Evolutionary conservation across 2,797 vertebrate species (phyloP), one percentile per base, ranked within the genome.

Genomic region (Periophthalmus magnuspinnatus): DNA sequence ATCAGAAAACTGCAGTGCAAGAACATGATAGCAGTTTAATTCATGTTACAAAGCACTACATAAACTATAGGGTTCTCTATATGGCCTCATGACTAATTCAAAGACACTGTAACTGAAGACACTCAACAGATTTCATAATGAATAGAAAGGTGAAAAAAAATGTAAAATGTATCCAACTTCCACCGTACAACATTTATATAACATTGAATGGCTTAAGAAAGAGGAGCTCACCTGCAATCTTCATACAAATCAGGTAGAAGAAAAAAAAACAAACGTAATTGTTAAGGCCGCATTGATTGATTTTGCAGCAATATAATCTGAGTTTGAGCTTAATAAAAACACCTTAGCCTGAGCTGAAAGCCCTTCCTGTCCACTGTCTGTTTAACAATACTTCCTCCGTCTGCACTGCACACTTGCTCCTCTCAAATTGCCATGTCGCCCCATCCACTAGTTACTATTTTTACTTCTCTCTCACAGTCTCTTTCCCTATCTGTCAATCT

Each of bases 401-500:
- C 48, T 1, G 41, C 2, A 5, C 66, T 65, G 67, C 79, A 76
- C 79, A 70, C 74, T 74, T 75, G 69, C 76, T 62, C 74, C 22
- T 70, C 83, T 79, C 32, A 88, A 78, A 65, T 36, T 58, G 69
- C 56, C 66, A 69, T 47, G 60, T 70, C 82, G 72, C 65, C 33
- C 19, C 77, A 48, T 36, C 61, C 41, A 77, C 55, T 67, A 68
- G 71, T 60, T 55, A 70, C 65, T 81, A 72, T 81, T 76, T 78
- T 69, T 72, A 70, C 73, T 70, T 77, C 63, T 79, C 71, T 54
- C 64, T 62, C 77, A 21, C 64, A 59, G 67, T 79, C 84, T 74
- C 59, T 59, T 77, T 82, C 78, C 74, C 77, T 83, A 76, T 83
- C 86, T 80, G 84, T 91, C 88, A 85, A 83, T 89, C 89, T 90